Evolutionary conservation across 2,113 vertebrate species (phyloP), one percentile per base, ranked within the genome.

Genomic region (Platycercus adscitus): DNA sequence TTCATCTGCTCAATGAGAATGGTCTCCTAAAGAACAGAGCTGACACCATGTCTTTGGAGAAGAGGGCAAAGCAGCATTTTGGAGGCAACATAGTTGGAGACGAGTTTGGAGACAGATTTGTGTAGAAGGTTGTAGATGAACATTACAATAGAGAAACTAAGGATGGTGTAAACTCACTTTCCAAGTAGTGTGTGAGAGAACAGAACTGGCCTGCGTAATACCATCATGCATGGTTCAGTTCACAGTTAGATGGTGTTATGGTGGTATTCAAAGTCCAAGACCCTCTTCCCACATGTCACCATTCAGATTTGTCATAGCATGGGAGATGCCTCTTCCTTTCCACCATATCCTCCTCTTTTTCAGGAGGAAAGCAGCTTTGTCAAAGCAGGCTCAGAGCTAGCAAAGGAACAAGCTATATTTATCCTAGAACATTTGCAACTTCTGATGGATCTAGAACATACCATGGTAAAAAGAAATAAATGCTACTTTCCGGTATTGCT

Each of bases 211-310:
- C 17, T 28, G 9, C 0, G 4, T 23, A 55, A 64, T 1, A 0
- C 24, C 52, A 39, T 26, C 17, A 25, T 11, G 23, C 20, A 21
- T 4, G 8, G 47, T 46, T 80, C 37, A 25, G 33, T 35, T 15
- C 56, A 18, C 19, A 29, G 58, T 49, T 31, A 63, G 31, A 76
- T 5, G 1, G 2, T 0, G 0, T n/a, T 71, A 7, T 0, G 19
- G 47, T 58, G 56, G 29, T 55, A 37, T 88, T 69, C 65, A 7
- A 47, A 73, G 47, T 41, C 23, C 1, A 0, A 72, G 41, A 43
- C 41, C 37, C 53, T 88, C 7, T 37, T 73, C 35, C 20, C 10
- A 78, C 28, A 37, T 0, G 2, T 39, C 89, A 91, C 29, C 13
- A 4, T 12, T 14, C 6, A 7, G n/a, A 58, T 39, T 63, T 64